A percentile compares a stretch with the other conserved stretches of the same genome.
Conservation (phyloP, 2,888 invertebrate species). For the Seira ritae region DNA sequence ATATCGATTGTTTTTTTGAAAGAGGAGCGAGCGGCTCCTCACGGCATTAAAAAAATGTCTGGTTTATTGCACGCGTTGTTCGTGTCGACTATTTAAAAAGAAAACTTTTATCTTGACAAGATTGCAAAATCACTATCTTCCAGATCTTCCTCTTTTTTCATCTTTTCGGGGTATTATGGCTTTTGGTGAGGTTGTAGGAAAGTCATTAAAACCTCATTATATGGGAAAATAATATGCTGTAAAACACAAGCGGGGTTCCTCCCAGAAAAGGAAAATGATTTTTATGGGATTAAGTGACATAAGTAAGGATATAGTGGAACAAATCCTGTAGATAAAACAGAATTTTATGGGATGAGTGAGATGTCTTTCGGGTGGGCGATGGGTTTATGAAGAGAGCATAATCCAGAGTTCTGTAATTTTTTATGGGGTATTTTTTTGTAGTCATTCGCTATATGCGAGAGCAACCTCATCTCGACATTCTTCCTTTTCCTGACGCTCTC, state of each 20-base stretch:
- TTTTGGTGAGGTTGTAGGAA: slow-evolving; percentile 5
- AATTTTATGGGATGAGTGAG: not conserved
- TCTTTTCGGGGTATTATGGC: too few relatives aligned
- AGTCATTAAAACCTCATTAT: slow-evolving; percentile 50
- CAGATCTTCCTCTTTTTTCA: slow-evolving; percentile 12
- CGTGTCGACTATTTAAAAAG: too few relatives aligned
- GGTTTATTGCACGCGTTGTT: too few relatives aligned
- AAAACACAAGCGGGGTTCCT: not conserved
- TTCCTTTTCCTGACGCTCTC: slow-evolving; percentile 65
- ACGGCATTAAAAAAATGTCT: too few relatives aligned
- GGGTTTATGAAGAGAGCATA: too few relatives aligned
- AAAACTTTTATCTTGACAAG: too few relatives aligned
- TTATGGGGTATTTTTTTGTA: slow-evolving; percentile 13
- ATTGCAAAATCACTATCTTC: too few relatives aligned
- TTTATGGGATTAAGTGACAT: not conserved
- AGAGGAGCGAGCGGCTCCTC: too few relatives aligned
- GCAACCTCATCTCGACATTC: slow-evolving; percentile 61
- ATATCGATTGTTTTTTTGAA: too few relatives aligned
- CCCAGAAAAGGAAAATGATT: not conserved
- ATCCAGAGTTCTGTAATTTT: too few relatives aligned
- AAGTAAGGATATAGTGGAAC: slow-evolving; percentile 14
- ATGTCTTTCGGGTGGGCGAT: not conserved
- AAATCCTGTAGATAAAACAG: too few relatives aligned
- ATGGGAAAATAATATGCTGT: not conserved
- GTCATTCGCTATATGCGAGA: slow-evolving; percentile 63